phyloP scores from a whole-genome alignment of 2,113 vertebrate species.

The Ornithorhynchus anatinus region DNA sequence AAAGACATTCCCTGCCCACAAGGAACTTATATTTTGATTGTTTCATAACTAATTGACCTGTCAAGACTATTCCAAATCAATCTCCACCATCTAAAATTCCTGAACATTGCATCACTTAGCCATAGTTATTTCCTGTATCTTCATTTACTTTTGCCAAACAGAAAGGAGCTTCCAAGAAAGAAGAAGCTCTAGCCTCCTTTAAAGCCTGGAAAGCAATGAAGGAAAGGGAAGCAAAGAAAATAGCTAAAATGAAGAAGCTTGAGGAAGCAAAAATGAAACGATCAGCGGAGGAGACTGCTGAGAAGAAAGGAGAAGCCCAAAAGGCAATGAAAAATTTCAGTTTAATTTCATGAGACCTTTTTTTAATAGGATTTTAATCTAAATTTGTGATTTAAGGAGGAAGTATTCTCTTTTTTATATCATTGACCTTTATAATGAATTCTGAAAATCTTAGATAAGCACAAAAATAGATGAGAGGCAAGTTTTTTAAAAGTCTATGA shows the following conservation, averaged over 20 bases:
- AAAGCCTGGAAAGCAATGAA: constrained; percentile 92
- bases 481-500: neutral
- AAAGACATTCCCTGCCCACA: no score
- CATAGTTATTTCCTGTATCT: no score
- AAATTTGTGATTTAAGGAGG: neutral
- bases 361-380: neutral
- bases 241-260: constrained; percentile 72
- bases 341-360: neutral
- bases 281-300: constrained; percentile 71
- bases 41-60: neutral
- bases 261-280: constrained; percentile 69
- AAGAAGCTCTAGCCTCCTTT: constrained; percentile 83
- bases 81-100: neutral
- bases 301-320: constrained; percentile 75
- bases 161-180: constrained; percentile 75
- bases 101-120: neutral
- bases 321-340: constrained; percentile 63
- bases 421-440: neutral
- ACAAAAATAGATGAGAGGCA: neutral
- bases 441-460: no score
- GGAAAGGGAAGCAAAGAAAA: constrained; percentile 71
- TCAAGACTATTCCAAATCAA: neutral
- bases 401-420: neutral
- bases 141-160: constrained; percentile 23
- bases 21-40: no score